These are phyloP conservation scores for Eristalinus sepulchralis DNA, from an alignment of 2,888 invertebrate species.

Conservation along the genomic window DNA sequence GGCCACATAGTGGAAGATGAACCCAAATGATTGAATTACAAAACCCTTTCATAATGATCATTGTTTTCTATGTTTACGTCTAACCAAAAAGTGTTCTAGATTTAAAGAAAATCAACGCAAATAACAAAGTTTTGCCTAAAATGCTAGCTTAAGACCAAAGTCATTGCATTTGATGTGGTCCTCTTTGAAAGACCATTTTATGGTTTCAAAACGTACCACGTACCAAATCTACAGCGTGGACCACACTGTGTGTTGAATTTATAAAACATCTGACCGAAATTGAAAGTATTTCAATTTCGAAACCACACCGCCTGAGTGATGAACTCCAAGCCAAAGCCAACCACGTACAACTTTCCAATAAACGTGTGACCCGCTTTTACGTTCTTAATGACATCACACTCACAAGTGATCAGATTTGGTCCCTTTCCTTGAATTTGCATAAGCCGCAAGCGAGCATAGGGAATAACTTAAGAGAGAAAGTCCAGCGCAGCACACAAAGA, in stretches of 20 bases:
- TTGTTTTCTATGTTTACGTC: too few species aligned
- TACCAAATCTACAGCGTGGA: too few species aligned
- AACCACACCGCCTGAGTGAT: neutral
- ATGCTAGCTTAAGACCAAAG: too few species aligned
- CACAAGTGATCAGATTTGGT: neutral
- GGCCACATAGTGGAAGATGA: too few species aligned
- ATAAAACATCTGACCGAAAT: neutral
- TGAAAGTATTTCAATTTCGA: neutral
- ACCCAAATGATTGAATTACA: too few species aligned
- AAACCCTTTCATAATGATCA: too few species aligned
- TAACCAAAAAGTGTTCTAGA: too few species aligned
- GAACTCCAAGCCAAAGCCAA: neutral
- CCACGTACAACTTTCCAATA: neutral
- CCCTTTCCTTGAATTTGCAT: neutral
- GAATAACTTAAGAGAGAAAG: neutral
- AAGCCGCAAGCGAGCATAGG: neutral
- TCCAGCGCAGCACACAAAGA: neutral
- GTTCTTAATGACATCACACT: neutral
- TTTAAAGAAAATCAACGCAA: too few species aligned
- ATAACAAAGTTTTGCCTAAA: too few species aligned
- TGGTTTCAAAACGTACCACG: too few species aligned
- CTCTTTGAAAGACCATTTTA: too few species aligned
- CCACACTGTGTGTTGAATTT: neutral
- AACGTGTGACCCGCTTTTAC: neutral
- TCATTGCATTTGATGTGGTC: too few species aligned